Percentiles rank a stretch among this genome's conserved stretches.
Conservation (phyloP, 2,888 invertebrate genomes). For the Syrphus vitripennis region DNA sequence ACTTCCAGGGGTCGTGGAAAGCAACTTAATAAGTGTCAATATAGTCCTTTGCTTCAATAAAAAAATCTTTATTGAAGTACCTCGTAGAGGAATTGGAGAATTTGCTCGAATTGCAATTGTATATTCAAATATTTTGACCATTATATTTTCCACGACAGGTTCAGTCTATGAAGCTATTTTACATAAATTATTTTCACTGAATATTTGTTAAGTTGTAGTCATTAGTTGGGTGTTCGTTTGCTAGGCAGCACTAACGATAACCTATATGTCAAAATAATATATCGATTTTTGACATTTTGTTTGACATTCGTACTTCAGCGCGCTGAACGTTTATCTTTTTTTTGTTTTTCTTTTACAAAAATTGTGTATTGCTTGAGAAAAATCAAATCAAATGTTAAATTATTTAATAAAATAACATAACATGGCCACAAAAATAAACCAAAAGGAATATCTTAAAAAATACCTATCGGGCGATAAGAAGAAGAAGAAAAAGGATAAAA, state of each 20-base stretch:
- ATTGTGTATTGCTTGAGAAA: conserved; percentile 40
- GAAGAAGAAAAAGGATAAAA: conserved; percentile 87
- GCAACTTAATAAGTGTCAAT: too few species aligned
- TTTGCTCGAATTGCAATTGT: too few species aligned
- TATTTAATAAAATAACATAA: background rate
- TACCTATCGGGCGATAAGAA: conserved; percentile 86
- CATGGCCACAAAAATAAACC: conserved; percentile 82
- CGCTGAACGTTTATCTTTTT: conserved; percentile 13
- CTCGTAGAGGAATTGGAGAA: too few species aligned
- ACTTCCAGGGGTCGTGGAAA: too few species aligned
- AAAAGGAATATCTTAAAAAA: conserved; percentile 90
- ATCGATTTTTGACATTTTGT: background rate
- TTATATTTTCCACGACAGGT: too few species aligned
- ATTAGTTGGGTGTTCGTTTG: too few species aligned
- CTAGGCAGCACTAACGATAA: background rate
- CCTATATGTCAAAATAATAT: background rate
- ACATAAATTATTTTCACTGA: too few species aligned
- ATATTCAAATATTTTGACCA: too few species aligned
- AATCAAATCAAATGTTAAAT: background rate
- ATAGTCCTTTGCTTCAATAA: too few species aligned
- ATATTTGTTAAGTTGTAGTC: too few species aligned
- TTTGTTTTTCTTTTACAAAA: conserved; percentile 18
- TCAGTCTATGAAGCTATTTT: too few species aligned
- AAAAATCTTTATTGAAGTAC: too few species aligned
- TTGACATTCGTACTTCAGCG: conserved; percentile 20